phyloP scores from a whole-genome alignment of 2,113 vertebrate species.

The Pachypanchax playfairii region DNA sequence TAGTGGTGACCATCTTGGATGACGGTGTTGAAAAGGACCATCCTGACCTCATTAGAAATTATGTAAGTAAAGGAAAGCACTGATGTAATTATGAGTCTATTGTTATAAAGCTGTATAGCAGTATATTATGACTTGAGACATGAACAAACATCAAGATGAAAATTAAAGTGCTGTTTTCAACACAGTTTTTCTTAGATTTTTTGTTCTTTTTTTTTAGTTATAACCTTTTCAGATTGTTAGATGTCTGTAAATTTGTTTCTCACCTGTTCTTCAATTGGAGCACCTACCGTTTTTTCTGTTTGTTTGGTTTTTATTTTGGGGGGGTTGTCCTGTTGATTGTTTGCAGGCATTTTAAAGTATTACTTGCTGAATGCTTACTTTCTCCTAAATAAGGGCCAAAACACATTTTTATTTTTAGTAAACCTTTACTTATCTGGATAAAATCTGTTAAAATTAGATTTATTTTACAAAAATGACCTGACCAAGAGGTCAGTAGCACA shows the following conservation, averaged over 20 bases:
- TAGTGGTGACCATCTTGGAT: constrained; percentile 95
- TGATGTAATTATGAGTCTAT: no score
- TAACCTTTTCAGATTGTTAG: not conserved
- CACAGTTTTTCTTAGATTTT: not conserved
- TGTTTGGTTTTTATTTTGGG: no score
- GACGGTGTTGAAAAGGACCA: constrained; percentile 99
- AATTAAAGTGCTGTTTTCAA: no score
- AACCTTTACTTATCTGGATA: no score
- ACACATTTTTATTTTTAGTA: not conserved
- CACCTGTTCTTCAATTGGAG: not conserved
- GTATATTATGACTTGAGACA: not conserved
- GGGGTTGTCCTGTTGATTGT: not conserved
- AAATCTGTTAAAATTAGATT: no score
- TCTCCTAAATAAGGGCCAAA: not conserved
- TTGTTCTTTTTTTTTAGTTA: not conserved
- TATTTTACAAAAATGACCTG: no score
- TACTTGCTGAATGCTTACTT: not conserved
- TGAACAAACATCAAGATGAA: not conserved
- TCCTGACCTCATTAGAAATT: constrained; percentile 91
- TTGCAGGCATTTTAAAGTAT: not conserved
- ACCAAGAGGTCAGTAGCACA: no score
- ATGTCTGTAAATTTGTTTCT: not conserved
- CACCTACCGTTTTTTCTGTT: not conserved
- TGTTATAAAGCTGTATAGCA: not conserved
- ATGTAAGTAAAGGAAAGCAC: constrained; percentile 81